Evolutionary conservation across 2,888 invertebrate genomes (phyloP).

Genomic region (Sesia bembeciformis): DNA sequence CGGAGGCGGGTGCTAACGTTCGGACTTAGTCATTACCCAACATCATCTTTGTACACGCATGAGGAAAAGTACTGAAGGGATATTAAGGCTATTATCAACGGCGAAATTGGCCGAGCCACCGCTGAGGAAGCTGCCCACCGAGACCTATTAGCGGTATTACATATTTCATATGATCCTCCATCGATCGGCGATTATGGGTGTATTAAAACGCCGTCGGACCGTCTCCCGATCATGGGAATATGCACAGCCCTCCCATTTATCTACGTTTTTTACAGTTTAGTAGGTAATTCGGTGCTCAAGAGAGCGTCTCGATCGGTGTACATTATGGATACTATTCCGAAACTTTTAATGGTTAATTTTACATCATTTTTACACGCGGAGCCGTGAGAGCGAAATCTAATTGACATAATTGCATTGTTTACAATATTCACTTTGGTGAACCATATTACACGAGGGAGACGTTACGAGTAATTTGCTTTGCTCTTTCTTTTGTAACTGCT

Average conservation of each 20-base stretch:
- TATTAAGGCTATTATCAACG: conserved; percentile 69
- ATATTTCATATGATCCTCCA: conserved; percentile 65
- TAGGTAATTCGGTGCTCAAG: conserved; percentile 62
- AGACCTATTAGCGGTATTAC: conserved; percentile 69
- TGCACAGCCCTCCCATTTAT: conserved; percentile 45
- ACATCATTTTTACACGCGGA: conserved; percentile 26
- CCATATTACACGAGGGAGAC: neutral
- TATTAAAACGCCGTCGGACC: conserved; percentile 62
- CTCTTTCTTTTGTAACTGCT: no score
- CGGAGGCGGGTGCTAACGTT: conserved; percentile 23
- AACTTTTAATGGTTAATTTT: conserved; percentile 33
- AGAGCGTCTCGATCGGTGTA: conserved; percentile 30
- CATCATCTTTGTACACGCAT: conserved; percentile 62
- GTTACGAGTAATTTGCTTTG: neutral
- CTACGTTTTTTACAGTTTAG: conserved; percentile 67
- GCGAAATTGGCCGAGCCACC: conserved; percentile 67
- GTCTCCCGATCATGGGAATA: conserved; percentile 66
- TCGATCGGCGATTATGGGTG: conserved; percentile 64
- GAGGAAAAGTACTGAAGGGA: conserved; percentile 58
- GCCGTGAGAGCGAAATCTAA: conserved; percentile 30
- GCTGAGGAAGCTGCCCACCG: conserved; percentile 70
- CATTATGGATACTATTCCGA: conserved; percentile 50
- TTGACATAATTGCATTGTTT: neutral
- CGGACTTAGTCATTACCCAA: conserved; percentile 51
- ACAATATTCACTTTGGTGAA: neutral